A percentile compares a stretch with the other conserved stretches of the same genome.
Conservation (phyloP, 2,797 vertebrate species). For the Sebastes minor region DNA sequence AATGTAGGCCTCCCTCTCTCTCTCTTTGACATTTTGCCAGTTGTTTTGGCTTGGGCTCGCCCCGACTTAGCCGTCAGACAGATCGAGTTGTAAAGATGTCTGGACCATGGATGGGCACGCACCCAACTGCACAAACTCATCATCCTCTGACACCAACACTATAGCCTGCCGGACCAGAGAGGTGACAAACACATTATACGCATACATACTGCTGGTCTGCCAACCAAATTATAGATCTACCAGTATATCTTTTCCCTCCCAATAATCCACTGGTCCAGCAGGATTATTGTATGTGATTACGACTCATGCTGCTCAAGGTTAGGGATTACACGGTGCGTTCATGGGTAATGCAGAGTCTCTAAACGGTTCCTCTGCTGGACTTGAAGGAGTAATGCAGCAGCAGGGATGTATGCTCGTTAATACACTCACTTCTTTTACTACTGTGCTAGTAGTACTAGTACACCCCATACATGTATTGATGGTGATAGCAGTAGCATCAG, state of each 20-base stretch:
- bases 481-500: not conserved
- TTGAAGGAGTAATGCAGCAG: not conserved
- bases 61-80: slow-evolving; percentile 33
- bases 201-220: not conserved
- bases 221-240: slow-evolving; percentile 2
- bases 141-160: slow-evolving; percentile 25
- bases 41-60: slow-evolving; percentile 47
- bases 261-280: slow-evolving; percentile 54
- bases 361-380: slow-evolving; percentile 1
- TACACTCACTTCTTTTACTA: not conserved
- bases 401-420: not conserved
- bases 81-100: slow-evolving; percentile 65
- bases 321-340: slow-evolving; percentile 47
- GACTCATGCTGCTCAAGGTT: slow-evolving; percentile 40
- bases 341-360: slow-evolving; percentile 7
- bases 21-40: slow-evolving; percentile 53
- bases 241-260: not conserved
- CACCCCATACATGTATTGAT: not conserved
- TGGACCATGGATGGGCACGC: slow-evolving; percentile 35
- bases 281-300: slow-evolving; percentile 65
- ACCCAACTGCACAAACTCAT: slow-evolving; percentile 47
- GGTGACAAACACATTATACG: not conserved
- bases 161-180: not conserved
- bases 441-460: not conserved
- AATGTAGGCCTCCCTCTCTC: not conserved